Evolutionary conservation across 2,888 invertebrate genomes (phyloP).

Genomic region (Lasioglossum malachurum): DNA sequence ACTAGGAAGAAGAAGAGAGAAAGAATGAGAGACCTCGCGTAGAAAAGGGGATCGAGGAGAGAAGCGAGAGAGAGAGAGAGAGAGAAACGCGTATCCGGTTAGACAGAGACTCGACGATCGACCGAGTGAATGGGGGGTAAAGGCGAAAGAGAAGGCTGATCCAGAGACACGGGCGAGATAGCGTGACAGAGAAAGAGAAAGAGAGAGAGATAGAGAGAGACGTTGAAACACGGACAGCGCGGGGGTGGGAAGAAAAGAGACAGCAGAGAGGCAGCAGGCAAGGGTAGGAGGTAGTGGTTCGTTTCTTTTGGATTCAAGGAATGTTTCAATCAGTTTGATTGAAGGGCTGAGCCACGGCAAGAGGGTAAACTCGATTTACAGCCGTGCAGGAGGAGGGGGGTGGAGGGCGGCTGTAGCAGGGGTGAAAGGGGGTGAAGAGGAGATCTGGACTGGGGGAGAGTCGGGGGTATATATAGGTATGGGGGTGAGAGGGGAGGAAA

Average conservation of each 20-base stretch:
- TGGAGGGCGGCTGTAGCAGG: constrained; percentile 32
- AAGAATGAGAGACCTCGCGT: background rate
- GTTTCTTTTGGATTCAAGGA: constrained; percentile 85
- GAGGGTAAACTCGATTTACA: constrained; percentile 85
- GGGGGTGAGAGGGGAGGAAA: constrained; percentile 47
- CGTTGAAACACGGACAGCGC: background rate
- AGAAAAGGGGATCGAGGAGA: background rate
- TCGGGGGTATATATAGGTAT: constrained; percentile 23
- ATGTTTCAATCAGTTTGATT: constrained; percentile 85
- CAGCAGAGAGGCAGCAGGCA: constrained; percentile 51
- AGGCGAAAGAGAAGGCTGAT: constrained; percentile 47
- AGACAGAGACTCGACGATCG: constrained; percentile 49
- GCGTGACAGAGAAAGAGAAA: constrained; percentile 46
- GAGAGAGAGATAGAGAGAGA: constrained; percentile 9
- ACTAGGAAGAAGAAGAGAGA: constrained; percentile 24
- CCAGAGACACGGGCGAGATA: constrained; percentile 45
- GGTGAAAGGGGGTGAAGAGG: constrained; percentile 19
- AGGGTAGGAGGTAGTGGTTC: constrained; percentile 77
- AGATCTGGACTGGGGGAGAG: background rate
- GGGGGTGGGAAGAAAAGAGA: constrained; percentile 47
- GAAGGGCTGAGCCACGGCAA: constrained; percentile 85
- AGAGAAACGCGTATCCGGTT: constrained; percentile 36
- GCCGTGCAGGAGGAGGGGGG: constrained; percentile 76
- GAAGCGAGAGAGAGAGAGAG: constrained; percentile 2
- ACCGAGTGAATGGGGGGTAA: constrained; percentile 43